These are phyloP conservation scores for Corynorhinus townsendii DNA, from an alignment of 2,113 vertebrate genomes.

Conservation along the genomic window DNA sequence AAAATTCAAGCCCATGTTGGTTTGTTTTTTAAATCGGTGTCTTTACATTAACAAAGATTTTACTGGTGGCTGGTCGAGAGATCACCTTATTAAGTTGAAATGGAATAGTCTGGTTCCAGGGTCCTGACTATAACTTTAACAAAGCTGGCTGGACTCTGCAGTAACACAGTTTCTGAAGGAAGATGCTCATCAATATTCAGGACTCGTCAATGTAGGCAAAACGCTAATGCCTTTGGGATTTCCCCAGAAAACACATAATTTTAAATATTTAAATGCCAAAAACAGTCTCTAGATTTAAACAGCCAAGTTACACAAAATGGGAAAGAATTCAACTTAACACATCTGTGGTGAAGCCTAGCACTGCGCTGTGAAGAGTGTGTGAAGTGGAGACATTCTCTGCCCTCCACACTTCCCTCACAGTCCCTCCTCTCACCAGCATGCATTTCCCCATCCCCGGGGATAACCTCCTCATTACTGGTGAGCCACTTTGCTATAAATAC, in stretches of 20 bases:
- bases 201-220: neutral
- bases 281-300: neutral
- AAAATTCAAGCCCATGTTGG: neutral
- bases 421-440: neutral
- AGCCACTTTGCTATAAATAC: neutral
- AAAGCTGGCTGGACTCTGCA: neutral
- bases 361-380: neutral
- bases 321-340: neutral
- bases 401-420: fast-evolving
- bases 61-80: neutral
- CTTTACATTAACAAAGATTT: neutral
- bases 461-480: neutral
- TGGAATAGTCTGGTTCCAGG: neutral
- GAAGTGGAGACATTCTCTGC: fast-evolving
- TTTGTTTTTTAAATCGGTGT: neutral
- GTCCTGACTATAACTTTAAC: neutral
- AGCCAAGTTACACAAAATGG: neutral
- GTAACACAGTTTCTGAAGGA: neutral
- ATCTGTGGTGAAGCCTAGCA: neutral
- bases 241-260: constrained; percentile 13
- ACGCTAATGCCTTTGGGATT: constrained; percentile 18
- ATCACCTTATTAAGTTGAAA: neutral
- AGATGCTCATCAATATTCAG: neutral
- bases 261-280: neutral
- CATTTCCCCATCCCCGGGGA: fast-evolving